phyloP scores from a whole-genome alignment of 2,888 invertebrate species.

The Chaetogeoica ovagalla region DNA sequence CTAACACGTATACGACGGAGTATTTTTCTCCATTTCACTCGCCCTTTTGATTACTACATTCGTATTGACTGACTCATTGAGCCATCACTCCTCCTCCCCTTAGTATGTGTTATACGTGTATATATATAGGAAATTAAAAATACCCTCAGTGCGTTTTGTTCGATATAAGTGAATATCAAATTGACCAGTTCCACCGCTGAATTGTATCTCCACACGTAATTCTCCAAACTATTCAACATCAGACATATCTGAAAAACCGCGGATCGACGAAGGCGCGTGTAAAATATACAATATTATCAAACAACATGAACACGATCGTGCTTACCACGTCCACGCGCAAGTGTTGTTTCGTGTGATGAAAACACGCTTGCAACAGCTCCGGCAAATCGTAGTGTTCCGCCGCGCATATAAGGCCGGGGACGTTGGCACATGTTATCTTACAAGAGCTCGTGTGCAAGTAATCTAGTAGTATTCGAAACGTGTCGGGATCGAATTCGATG shows the following conservation, averaged over 20 bases:
- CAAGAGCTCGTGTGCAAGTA: conserved; percentile 92
- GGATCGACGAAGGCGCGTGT: not conserved
- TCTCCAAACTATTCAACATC: conserved; percentile 89
- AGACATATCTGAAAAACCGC: conserved; percentile 72
- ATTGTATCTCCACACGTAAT: conserved; percentile 93
- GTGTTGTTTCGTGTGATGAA: conserved; percentile 93
- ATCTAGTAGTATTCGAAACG: conserved; percentile 85
- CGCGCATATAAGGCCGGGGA: conserved; percentile 89
- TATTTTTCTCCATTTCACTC: too few species aligned
- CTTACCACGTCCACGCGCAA: conserved; percentile 85
- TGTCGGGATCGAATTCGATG: conserved; percentile 92
- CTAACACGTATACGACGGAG: too few species aligned
- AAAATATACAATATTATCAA: not conserved
- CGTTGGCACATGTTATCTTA: conserved; percentile 86
- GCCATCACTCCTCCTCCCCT: too few species aligned
- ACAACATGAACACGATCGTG: conserved; percentile 21
- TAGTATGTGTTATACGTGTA: too few species aligned
- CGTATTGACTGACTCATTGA: too few species aligned
- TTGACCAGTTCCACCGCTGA: conserved; percentile 91
- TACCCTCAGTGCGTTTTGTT: conserved; percentile 78
- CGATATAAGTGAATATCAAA: conserved; percentile 89
- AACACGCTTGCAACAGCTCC: conserved; percentile 88
- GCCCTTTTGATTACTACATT: too few species aligned
- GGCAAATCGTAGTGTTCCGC: conserved; percentile 94
- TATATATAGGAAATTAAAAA: not conserved